Conservation (phyloP, 1,140 invertebrate species). For the Cydia pomonella region DNA sequence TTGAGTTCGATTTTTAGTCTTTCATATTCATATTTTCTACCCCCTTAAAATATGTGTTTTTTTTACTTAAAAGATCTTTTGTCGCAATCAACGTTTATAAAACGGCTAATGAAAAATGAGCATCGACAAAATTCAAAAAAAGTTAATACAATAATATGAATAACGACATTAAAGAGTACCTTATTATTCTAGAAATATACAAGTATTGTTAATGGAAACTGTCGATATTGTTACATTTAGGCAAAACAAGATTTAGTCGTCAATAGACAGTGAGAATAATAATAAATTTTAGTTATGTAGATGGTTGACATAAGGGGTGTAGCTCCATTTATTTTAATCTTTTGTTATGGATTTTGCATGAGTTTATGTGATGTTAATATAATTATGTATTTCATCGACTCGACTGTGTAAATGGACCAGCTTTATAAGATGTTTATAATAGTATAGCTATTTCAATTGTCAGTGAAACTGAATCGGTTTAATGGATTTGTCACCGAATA, state of each 20-base stretch:
- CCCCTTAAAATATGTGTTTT: neutral
- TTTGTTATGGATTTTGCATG: conserved; percentile 62
- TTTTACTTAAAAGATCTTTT: neutral
- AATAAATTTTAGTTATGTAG: conserved; percentile 22
- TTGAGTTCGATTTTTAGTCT: neutral
- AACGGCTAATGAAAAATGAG: conserved; percentile 4
- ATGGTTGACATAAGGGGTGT: neutral
- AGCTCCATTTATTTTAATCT: conserved; percentile 28
- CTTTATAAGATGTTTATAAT: conserved; percentile 54
- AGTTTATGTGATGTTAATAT: conserved; percentile 63
- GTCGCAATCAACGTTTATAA: neutral
- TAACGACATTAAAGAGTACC: conserved; percentile 34
- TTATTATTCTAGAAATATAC: conserved; percentile 40
- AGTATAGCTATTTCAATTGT: conserved; percentile 48
- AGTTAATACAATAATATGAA: neutral
- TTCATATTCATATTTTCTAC: neutral
- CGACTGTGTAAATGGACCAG: conserved; percentile 69
- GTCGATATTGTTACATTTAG: conserved; percentile 45
- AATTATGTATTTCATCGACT: conserved; percentile 35
- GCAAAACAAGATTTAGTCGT: conserved; percentile 32
- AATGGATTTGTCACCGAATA: conserved; percentile 23
- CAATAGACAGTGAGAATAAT: conserved; percentile 30
- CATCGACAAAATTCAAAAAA: conserved; percentile 26
- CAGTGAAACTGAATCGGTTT: conserved; percentile 62
- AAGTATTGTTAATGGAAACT: conserved; percentile 45